phyloP scores from a whole-genome alignment of 2,888 invertebrate genomes.

The Tenthredo mesomela region DNA sequence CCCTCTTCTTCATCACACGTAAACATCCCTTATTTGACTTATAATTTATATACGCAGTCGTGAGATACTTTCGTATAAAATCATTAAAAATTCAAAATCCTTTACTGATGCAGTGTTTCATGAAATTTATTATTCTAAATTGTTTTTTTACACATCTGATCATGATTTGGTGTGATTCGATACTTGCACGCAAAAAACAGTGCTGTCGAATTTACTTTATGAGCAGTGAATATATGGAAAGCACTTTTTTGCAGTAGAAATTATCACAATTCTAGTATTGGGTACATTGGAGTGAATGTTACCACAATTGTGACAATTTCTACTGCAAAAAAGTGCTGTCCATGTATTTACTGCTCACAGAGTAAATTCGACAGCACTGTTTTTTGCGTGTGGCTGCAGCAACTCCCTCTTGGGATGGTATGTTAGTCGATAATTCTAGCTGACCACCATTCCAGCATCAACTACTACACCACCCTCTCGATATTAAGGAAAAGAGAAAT shows the following conservation, averaged over 20 bases:
- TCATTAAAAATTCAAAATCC: neutral
- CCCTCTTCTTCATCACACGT: neutral
- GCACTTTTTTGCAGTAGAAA: no score
- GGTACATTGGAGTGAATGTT: no score
- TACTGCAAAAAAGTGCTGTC: no score
- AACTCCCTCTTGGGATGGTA: constrained; percentile 45
- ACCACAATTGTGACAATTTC: no score
- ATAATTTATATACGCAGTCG: no score
- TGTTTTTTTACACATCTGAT: neutral
- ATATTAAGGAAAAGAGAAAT: constrained; percentile 35
- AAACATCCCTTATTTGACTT: neutral
- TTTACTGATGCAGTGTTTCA: neutral
- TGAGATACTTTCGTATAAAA: neutral
- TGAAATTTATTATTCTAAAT: neutral
- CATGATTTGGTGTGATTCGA: neutral
- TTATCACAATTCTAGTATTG: no score
- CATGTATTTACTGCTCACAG: no score
- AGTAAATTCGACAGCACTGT: no score
- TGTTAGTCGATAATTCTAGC: constrained; percentile 29
- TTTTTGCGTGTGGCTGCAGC: no score
- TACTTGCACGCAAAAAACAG: no score
- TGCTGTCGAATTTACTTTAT: no score
- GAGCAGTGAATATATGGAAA: no score
- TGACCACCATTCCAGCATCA: constrained; percentile 29
- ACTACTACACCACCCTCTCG: constrained; percentile 27